These are phyloP conservation scores for Equus quagga DNA, from an alignment of 2,113 vertebrate genomes.

Conservation along the genomic window DNA sequence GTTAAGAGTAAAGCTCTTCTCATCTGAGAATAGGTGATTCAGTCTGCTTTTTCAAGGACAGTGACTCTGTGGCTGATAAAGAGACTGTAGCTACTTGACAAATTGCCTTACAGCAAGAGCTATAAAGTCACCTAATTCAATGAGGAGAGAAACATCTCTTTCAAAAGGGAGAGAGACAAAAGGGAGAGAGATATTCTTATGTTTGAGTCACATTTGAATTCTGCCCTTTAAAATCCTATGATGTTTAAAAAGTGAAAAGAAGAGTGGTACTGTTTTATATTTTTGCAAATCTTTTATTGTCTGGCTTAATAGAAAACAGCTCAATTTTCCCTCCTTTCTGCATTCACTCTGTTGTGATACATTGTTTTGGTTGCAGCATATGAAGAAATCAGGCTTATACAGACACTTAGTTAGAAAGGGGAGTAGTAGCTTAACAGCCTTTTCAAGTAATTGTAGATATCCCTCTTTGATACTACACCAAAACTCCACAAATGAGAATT, in stretches of 20 bases:
- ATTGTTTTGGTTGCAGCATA: too few species aligned
- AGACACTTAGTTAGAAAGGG: too few species aligned
- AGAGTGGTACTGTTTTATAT: too few species aligned
- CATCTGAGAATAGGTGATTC: neutral
- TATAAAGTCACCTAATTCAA: slow-evolving; percentile 27
- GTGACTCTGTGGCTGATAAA: slow-evolving; percentile 56
- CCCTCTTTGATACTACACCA: too few species aligned
- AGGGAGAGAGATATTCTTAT: neutral
- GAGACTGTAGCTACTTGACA: slow-evolving; percentile 29
- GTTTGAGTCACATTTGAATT: neutral
- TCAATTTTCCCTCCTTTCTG: too few species aligned
- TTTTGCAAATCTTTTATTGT: too few species aligned
- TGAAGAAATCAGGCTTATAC: too few species aligned
- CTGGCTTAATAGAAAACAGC: too few species aligned
- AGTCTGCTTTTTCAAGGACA: neutral
- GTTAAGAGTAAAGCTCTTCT: slow-evolving; percentile 29
- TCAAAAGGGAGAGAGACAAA: neutral
- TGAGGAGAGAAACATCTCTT: neutral
- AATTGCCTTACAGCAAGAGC: slow-evolving; percentile 19
- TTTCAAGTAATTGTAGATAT: too few species aligned
- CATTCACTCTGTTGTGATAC: too few species aligned
- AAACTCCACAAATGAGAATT: too few species aligned
- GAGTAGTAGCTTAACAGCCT: too few species aligned
- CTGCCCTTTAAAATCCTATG: neutral
- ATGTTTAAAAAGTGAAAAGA: neutral